These are phyloP conservation scores for Drosophila rhopaloa DNA, from an alignment of 1,140 invertebrate species.

Conservation along the genomic window DNA sequence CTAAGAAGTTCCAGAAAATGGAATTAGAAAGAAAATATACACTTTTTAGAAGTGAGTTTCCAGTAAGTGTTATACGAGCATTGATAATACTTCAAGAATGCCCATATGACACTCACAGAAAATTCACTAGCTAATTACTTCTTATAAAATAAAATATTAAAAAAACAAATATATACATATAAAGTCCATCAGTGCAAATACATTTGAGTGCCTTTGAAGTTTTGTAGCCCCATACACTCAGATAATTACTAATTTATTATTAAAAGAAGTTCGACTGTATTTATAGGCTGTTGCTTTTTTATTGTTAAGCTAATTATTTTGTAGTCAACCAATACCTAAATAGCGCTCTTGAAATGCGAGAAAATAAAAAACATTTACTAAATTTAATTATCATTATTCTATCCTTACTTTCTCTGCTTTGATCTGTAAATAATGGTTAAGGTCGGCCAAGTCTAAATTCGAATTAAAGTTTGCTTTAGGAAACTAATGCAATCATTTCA, in stretches of 20 bases:
- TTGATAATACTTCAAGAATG: not conserved
- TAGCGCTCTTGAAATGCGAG: not conserved
- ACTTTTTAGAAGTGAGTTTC: too few relatives aligned
- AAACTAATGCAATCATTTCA: constrained; percentile 7
- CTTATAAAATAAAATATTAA: too few relatives aligned
- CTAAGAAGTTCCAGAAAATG: too few relatives aligned
- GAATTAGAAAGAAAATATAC: too few relatives aligned
- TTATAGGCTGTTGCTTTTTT: not conserved
- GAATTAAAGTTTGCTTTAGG: constrained; percentile 15
- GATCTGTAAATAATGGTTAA: constrained; percentile 40
- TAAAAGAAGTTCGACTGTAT: not conserved
- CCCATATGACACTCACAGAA: constrained; percentile 2
- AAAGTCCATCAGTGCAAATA: too few relatives aligned
- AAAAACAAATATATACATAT: too few relatives aligned
- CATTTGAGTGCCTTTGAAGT: too few relatives aligned
- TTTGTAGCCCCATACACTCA: too few relatives aligned
- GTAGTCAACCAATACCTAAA: too few relatives aligned
- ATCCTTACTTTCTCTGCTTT: constrained; percentile 13
- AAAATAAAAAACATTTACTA: not conserved
- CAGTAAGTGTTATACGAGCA: constrained; percentile 11
- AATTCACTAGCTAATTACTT: not conserved
- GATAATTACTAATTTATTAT: too few relatives aligned
- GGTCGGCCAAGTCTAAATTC: constrained; percentile 10
- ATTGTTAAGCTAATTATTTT: not conserved
- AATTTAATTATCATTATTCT: not conserved